Conservation (phyloP, 2,888 invertebrate species). For the Drosophila robusta region DNA sequence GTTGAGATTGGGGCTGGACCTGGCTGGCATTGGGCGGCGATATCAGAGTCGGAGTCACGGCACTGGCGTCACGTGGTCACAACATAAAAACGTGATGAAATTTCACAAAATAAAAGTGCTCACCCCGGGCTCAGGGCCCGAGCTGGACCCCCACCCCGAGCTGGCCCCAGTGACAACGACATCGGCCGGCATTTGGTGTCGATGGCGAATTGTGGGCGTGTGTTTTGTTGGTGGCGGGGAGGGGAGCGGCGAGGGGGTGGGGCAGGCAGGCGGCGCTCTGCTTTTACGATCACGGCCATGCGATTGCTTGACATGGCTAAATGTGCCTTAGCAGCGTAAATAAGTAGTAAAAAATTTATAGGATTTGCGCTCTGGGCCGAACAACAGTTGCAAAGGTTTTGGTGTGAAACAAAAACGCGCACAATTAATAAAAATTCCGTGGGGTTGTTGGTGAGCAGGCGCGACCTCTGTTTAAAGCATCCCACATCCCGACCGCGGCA, state of each 20-base stretch:
- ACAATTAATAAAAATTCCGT: constrained; percentile 68
- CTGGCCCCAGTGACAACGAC: constrained; percentile 66
- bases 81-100: constrained; percentile 85
- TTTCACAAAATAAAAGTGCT: constrained; percentile 81
- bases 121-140: constrained; percentile 18
- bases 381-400: constrained; percentile 72
- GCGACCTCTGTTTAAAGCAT: constrained; percentile 22
- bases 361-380: constrained; percentile 58
- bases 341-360: constrained; percentile 82
- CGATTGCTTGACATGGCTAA: constrained; percentile 79
- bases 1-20: constrained; percentile 45
- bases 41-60: constrained; percentile 55
- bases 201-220: constrained; percentile 47
- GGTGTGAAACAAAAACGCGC: constrained; percentile 56
- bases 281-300: constrained; percentile 73
- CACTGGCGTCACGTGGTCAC: constrained; percentile 85
- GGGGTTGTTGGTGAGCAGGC: constrained; percentile 1
- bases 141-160: background rate
- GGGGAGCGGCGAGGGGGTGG: background rate
- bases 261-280: constrained; percentile 14
- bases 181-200: constrained; percentile 57
- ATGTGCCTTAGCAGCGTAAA: constrained; percentile 80
- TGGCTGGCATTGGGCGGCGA: constrained; percentile 35
- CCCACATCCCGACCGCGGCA: constrained; percentile 29
- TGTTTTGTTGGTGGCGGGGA: constrained; percentile 8